A percentile compares a stretch with the other conserved stretches of the same genome.
These are phyloP conservation scores for Steatocranus sp. DNA, from an alignment of 2,797 vertebrate genomes.

Conservation along the genomic window DNA sequence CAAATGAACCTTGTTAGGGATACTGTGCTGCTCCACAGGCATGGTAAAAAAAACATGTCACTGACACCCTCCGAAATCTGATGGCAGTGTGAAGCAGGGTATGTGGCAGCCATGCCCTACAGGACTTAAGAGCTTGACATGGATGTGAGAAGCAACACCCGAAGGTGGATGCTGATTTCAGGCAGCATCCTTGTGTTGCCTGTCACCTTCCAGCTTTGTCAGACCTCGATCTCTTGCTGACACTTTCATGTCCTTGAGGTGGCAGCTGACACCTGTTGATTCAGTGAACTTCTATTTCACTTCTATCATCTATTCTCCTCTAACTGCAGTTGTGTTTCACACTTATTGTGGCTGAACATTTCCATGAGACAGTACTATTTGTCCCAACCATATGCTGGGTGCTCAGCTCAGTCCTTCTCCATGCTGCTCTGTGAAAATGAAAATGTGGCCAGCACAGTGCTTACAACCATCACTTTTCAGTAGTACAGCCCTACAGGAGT, in stretches of 20 bases:
- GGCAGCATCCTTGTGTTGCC: neutral
- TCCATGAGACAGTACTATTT: neutral
- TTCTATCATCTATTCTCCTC: neutral
- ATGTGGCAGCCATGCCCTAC: conserved; percentile 12
- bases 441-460: neutral
- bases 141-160: neutral
- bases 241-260: neutral
- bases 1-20: conserved; percentile 29
- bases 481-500: neutral
- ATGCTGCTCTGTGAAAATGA: neutral
- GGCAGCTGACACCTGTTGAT: conserved; percentile 14
- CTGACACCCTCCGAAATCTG: conserved; percentile 4
- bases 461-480: neutral
- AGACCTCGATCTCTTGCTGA: neutral
- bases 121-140: neutral
- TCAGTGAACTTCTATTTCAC: neutral
- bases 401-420: neutral
- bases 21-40: neutral
- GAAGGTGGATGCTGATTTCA: conserved; percentile 1
- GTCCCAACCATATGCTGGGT: conserved; percentile 25
- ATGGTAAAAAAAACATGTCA: neutral
- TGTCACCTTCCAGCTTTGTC: neutral
- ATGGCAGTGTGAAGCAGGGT: neutral
- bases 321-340: neutral
- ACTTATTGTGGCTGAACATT: neutral